phyloP scores from a whole-genome alignment of 1,140 invertebrate species.

The Mycetomoellerius zeteki region DNA sequence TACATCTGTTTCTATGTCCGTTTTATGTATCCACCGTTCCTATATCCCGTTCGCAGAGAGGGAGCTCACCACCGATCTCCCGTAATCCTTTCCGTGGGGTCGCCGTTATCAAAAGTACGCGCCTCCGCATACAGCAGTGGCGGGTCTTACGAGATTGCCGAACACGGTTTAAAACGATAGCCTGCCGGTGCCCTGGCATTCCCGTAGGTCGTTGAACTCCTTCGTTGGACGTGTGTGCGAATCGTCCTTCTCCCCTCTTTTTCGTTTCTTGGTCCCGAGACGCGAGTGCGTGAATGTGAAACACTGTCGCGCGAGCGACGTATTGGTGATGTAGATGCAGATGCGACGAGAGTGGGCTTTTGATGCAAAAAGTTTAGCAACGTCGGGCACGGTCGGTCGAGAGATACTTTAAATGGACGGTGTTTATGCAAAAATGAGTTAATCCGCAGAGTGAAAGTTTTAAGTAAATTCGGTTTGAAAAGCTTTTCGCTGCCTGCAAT shows the following conservation, averaged over 20 bases:
- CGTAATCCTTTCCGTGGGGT: constrained; percentile 34
- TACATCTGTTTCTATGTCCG: not conserved
- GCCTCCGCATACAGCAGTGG: constrained; percentile 21
- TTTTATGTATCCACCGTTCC: not conserved
- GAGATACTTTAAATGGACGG: constrained; percentile 29
- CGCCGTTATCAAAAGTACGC: constrained; percentile 59
- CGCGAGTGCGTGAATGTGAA: constrained; percentile 65
- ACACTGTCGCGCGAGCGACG: constrained; percentile 2
- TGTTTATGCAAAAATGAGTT: constrained; percentile 33
- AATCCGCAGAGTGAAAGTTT: constrained; percentile 17
- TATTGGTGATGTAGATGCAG: constrained; percentile 50
- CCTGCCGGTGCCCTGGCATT: constrained; percentile 75
- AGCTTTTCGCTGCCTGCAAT: not conserved
- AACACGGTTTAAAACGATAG: constrained; percentile 75
- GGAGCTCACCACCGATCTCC: constrained; percentile 23
- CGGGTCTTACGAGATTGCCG: constrained; percentile 68
- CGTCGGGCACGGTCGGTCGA: not conserved
- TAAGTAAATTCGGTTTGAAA: constrained; percentile 33
- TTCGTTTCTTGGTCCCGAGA: constrained; percentile 70
- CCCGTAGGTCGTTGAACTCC: constrained; percentile 78
- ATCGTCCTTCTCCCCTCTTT: constrained; percentile 66
- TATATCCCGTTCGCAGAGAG: not conserved
- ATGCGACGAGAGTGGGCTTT: constrained; percentile 57
- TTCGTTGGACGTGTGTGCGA: constrained; percentile 64
- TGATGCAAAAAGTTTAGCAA: constrained; percentile 31